Percentiles rank a stretch among this genome's conserved stretches.
These are phyloP conservation scores for Salticus scenicus DNA, from an alignment of 2,888 invertebrate species.

Conservation along the genomic window DNA sequence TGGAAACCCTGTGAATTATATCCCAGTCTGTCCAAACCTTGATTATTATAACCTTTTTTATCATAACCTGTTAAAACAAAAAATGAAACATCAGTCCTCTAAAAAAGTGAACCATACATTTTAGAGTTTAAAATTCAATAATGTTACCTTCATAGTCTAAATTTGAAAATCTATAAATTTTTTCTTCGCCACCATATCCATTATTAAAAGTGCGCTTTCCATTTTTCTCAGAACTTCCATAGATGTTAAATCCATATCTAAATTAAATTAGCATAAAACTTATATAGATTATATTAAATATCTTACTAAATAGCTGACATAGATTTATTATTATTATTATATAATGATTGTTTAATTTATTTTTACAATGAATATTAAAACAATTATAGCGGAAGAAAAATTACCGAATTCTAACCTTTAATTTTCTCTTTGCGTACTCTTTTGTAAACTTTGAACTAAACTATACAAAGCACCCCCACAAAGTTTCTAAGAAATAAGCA, in stretches of 20 bases:
- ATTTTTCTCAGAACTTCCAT: conserved; percentile 43
- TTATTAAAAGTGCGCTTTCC: conserved; percentile 31
- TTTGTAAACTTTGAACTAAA: no score
- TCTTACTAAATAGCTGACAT: no score
- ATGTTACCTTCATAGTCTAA: conserved; percentile 55
- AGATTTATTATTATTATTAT: no score
- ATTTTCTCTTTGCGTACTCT: no score
- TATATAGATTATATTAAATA: background rate
- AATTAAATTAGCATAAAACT: background rate
- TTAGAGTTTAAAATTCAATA: background rate
- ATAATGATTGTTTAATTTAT: no score
- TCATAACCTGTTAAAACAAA: conserved; percentile 73
- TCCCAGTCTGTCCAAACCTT: conserved; percentile 74
- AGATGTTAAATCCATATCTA: conserved; percentile 56
- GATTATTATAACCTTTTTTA: conserved; percentile 74
- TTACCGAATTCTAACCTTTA: no score
- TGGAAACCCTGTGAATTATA: conserved; percentile 74
- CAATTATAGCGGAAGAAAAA: no score
- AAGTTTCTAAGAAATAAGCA: no score
- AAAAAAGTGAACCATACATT: no score
- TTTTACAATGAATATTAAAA: no score
- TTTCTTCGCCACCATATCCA: conserved; percentile 45
- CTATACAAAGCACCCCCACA: no score
- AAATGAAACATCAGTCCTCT: background rate
- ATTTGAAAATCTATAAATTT: conserved; percentile 35